Percentiles rank a stretch among this genome's conserved stretches.
Conservation (phyloP, 1,140 invertebrate species). For the Dryas iulia region DNA sequence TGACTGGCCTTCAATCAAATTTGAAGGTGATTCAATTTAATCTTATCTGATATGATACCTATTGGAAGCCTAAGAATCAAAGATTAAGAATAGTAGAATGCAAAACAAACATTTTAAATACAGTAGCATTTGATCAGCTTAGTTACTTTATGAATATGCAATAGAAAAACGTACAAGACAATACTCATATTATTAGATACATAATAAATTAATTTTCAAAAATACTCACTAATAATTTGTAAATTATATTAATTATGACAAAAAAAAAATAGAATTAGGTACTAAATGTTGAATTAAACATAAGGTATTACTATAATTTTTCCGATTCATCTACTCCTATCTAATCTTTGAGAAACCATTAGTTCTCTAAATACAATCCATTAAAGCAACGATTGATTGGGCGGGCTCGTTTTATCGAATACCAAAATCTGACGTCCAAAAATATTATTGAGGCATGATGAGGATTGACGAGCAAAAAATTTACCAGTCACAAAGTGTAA, state of each 20-base stretch:
- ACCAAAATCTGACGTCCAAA: constrained; percentile 55
- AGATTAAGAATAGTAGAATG: constrained; percentile 16
- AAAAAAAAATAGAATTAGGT: neutral
- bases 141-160: too few species aligned
- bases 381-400: constrained; percentile 70
- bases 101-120: neutral
- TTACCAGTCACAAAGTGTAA: constrained; percentile 17
- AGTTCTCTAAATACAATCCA: constrained; percentile 67
- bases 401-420: constrained; percentile 53
- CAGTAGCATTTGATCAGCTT: too few species aligned
- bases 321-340: neutral
- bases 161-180: too few species aligned
- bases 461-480: constrained; percentile 58
- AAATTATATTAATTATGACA: neutral
- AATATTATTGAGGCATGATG: constrained; percentile 58
- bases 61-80: constrained; percentile 43
- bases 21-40: constrained; percentile 62
- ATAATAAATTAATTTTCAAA: too few species aligned
- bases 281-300: too few species aligned
- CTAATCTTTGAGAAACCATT: constrained; percentile 58
- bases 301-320: neutral
- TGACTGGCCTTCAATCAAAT: constrained; percentile 64
- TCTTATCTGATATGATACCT: constrained; percentile 50
- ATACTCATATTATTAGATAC: too few species aligned
- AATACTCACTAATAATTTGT: neutral